These are phyloP conservation scores for Agrotis puta DNA, from an alignment of 2,888 invertebrate species.

Conservation along the genomic window DNA sequence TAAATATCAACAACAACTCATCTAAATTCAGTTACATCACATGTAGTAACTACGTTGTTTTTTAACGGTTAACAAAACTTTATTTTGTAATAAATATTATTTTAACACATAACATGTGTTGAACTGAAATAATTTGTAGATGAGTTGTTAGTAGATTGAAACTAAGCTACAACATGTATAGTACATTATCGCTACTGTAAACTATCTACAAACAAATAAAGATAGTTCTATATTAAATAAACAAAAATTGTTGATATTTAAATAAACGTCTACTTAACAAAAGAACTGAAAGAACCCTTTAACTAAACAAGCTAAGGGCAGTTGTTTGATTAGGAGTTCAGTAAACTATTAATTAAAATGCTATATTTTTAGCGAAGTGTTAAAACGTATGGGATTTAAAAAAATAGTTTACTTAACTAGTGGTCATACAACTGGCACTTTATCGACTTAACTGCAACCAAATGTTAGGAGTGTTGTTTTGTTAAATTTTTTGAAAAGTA, in stretches of 20 bases:
- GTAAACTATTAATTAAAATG: no score
- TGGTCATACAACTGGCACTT: no score
- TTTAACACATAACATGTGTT: no score
- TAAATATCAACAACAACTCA: conserved; percentile 16
- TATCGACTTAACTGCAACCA: background rate
- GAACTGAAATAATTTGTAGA: background rate
- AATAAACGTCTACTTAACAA: background rate
- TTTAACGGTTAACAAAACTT: no score
- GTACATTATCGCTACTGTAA: conserved; percentile 12
- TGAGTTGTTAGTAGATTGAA: background rate
- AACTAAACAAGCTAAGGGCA: background rate
- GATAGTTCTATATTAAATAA: conserved; percentile 6
- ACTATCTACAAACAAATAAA: conserved; percentile 9
- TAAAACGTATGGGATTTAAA: no score
- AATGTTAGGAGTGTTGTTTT: background rate
- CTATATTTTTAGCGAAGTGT: no score
- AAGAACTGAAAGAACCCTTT: background rate
- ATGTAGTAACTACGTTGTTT: background rate
- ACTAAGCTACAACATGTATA: conserved; percentile 20
- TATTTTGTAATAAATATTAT: no score
- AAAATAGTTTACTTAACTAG: no score
- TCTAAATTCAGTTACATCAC: conserved; percentile 1
- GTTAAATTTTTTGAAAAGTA: background rate
- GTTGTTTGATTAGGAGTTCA: no score
- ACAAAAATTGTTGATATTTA: background rate